Conservation (phyloP, 2,888 invertebrate species). For the Tuberolachnus salignus region DNA sequence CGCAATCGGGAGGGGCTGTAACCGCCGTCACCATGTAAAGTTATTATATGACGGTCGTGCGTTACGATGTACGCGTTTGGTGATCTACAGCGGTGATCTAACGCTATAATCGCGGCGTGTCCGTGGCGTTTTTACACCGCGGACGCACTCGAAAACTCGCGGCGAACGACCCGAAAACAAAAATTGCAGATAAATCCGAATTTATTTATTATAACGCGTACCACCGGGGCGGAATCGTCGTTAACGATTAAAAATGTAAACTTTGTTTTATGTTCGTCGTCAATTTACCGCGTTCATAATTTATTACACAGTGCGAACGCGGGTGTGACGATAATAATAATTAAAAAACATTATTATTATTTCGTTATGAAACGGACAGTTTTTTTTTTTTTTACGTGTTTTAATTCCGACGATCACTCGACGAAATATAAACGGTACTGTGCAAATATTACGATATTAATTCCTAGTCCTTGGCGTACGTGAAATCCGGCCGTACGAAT, state of each 20-base stretch:
- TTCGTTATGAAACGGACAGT: no score
- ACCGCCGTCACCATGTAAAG: slow-evolving; percentile 12
- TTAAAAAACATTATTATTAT: no score
- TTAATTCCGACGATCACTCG: no score
- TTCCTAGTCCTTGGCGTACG: no score
- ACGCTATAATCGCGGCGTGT: background rate
- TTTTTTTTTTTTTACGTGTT: no score
- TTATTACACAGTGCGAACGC: background rate
- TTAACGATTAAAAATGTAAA: slow-evolving; percentile 11
- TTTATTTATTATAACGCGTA: no score
- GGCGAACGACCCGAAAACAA: background rate
- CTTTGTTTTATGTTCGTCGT: background rate
- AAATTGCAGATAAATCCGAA: slow-evolving; percentile 20
- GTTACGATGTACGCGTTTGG: background rate
- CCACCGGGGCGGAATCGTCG: background rate
- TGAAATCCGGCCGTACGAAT: no score
- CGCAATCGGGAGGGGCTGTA: background rate
- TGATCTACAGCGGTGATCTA: slow-evolving; percentile 30
- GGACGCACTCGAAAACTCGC: slow-evolving; percentile 19
- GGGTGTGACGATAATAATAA: background rate
- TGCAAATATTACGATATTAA: no score
- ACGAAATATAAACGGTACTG: no score
- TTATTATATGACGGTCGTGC: slow-evolving; percentile 21
- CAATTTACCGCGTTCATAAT: background rate
- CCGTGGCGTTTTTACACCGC: slow-evolving; percentile 26